Conservation (phyloP, 1,140 invertebrate species). For the Ostrea denselamellosa region DNA sequence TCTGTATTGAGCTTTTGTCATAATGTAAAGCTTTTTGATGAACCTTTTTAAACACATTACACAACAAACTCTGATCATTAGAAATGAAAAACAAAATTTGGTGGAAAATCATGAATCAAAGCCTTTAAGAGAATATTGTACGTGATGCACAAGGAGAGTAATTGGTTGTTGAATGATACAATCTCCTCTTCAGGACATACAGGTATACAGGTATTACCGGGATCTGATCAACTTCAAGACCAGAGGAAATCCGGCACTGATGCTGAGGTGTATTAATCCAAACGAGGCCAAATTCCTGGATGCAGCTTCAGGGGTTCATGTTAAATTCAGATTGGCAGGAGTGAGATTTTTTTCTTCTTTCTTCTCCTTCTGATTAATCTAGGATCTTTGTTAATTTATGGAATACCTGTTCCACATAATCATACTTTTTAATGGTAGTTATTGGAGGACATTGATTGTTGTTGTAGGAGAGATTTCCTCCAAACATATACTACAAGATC, state of each 20-base stretch:
- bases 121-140: too few species aligned
- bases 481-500: constrained; percentile 80
- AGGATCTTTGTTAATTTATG: neutral
- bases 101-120: too few species aligned
- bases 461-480: constrained; percentile 77
- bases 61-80: too few species aligned
- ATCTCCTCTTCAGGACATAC: constrained; percentile 73
- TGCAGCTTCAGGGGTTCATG: constrained; percentile 75
- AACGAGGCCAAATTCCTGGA: constrained; percentile 77
- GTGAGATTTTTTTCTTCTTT: constrained; percentile 62
- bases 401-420: neutral
- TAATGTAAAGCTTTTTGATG: too few species aligned
- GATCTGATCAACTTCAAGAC: constrained; percentile 78
- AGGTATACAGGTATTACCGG: constrained; percentile 78
- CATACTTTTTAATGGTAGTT: neutral
- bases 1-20: too few species aligned
- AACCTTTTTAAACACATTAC: too few species aligned
- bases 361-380: neutral
- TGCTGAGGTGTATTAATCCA: constrained; percentile 78
- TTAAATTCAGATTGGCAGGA: constrained; percentile 78
- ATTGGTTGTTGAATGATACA: neutral
- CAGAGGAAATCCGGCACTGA: constrained; percentile 74
- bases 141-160: neutral
- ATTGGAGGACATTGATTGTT: neutral
- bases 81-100: too few species aligned